Evolutionary conservation across 2,113 vertebrate genomes (phyloP).

Genomic region (Rhizomys pruinosus): DNA sequence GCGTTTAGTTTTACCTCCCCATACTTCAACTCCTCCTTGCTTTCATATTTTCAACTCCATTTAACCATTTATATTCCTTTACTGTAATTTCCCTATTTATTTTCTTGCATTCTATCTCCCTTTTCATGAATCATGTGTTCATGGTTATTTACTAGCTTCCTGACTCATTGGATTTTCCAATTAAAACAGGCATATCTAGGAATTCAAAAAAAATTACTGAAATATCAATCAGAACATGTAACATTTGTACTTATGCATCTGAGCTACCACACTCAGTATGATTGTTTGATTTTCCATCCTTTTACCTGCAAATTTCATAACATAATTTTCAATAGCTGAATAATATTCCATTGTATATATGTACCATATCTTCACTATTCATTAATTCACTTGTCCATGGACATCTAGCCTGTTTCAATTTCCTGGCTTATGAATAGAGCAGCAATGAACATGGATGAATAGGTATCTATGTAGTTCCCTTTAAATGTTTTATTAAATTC

Average conservation of each 20-base stretch:
- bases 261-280: background rate
- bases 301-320: background rate
- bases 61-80: background rate
- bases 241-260: background rate
- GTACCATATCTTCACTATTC: too few species aligned
- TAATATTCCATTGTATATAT: too few species aligned
- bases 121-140: background rate
- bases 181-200: background rate
- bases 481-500: too few species aligned
- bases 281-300: background rate
- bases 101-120: background rate
- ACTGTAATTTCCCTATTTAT: background rate
- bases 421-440: too few species aligned
- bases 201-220: background rate
- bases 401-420: too few species aligned
- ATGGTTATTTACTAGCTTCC: background rate
- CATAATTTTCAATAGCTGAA: too few species aligned
- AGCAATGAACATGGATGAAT: background rate
- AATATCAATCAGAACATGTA: too few species aligned
- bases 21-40: background rate
- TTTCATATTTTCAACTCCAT: background rate
- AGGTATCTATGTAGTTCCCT: background rate
- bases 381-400: too few species aligned
- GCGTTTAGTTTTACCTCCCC: background rate
- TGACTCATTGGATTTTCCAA: background rate